Percentiles rank a stretch among this genome's conserved stretches.
Conservation (phyloP, 2,888 invertebrate species). For the Tetranychus truncatus region DNA sequence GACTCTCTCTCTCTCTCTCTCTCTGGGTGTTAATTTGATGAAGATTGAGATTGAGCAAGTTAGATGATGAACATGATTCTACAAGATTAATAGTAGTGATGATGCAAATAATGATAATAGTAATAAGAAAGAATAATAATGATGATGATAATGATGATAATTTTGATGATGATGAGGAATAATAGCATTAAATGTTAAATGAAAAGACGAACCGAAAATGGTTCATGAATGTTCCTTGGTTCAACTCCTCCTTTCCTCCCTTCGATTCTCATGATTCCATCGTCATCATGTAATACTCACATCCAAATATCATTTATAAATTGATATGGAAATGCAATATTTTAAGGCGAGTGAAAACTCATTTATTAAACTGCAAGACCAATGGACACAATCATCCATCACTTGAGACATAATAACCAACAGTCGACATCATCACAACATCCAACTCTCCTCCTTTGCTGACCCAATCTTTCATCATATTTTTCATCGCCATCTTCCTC, state of each 20-base stretch:
- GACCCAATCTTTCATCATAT: constrained; percentile 2
- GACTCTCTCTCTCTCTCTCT: neutral
- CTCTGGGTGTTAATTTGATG: neutral
- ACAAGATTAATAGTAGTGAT: neutral
- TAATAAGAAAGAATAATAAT: neutral
- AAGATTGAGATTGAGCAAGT: neutral
- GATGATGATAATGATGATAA: neutral
- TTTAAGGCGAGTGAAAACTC: neutral
- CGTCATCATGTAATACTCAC: neutral
- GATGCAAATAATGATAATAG: neutral
- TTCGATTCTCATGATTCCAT: neutral
- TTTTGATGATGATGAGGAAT: neutral
- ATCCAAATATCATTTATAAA: neutral
- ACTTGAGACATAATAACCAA: neutral
- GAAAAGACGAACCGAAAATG: neutral
- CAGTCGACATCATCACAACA: neutral
- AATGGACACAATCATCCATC: neutral
- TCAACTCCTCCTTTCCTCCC: neutral
- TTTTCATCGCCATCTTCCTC: neutral
- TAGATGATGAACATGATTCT: neutral
- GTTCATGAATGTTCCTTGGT: neutral
- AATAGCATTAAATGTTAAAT: neutral
- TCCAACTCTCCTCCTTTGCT: neutral
- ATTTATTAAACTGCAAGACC: neutral
- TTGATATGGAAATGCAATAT: neutral